A percentile compares a stretch with the other conserved stretches of the same genome.
Conservation (phyloP, 2,797 vertebrate genomes). For the Threskiornis aethiopicus region DNA sequence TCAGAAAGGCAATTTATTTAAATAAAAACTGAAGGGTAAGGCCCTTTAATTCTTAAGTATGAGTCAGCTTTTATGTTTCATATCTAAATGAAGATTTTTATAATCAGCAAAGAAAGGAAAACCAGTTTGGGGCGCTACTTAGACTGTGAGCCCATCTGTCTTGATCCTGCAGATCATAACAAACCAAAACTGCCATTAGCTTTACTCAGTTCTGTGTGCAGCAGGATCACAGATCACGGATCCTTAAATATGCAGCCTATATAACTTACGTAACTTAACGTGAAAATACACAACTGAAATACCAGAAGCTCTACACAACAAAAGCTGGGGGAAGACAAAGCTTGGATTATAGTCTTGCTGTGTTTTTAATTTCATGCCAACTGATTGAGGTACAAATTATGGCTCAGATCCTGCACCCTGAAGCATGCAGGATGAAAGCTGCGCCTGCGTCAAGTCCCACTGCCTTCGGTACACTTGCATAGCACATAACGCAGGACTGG, state of each 20-base stretch:
- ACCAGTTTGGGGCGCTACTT: neutral
- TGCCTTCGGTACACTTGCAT: neutral
- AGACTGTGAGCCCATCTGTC: neutral
- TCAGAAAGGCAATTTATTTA: neutral
- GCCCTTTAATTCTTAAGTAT: conserved; percentile 35
- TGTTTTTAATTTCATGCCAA: neutral
- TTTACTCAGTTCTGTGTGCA: neutral
- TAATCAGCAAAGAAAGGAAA: neutral
- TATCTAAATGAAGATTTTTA: neutral
- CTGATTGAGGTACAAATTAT: neutral
- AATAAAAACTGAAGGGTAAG: neutral
- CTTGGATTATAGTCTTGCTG: neutral
- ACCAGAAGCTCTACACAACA: neutral
- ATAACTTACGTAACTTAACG: conserved; percentile 29
- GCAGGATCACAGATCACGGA: neutral
- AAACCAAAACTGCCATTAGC: neutral
- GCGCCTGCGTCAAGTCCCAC: neutral
- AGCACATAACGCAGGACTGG: neutral
- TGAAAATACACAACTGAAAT: neutral
- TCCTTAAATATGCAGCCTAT: neutral
- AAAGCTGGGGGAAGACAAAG: neutral
- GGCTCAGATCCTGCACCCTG: neutral
- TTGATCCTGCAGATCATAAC: neutral
- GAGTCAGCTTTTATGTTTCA: conserved; percentile 58
- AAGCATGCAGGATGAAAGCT: neutral